Base-by-base conservation (phyloP, 2,113 vertebrate species). In the Phalacrocorax aristotelis region DNA sequence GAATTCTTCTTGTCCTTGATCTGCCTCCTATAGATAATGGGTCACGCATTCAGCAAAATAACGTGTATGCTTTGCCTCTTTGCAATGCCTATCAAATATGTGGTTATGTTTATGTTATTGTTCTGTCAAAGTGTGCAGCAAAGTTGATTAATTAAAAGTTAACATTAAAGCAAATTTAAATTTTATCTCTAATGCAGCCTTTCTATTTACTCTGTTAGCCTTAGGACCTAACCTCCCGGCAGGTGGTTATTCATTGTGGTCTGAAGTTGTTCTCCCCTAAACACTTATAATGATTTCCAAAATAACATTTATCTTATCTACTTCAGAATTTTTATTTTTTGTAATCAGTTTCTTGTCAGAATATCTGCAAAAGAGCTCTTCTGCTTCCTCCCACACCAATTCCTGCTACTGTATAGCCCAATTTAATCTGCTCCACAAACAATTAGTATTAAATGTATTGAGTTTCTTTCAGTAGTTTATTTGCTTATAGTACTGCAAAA, bases 111-210 rank as follows among this genome's bases (percentile, higher is more conserved):
- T 87, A 34, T 92, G 13, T 21, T 66, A 15, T n/a, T 40, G 9
- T 94, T 66, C 81, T 87, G 71, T 27, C 34, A 46, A 87, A 96
- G 49, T 49, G 46, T 23, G 25, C 62, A 64, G 54, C 25, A 38
- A 51, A 94, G 26, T 38, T 30, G 13, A 88, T 96, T 92, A 78
- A 93, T 92, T 90, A 52, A 87, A 97, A 87, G 17, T 91, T 91
- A 97, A 82, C 1, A 5, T 52, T 69, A 91, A 95, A 75, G 32
- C 18, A 95, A 84, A 90, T 29, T 77, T 89, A 76, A 79, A 60
- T 87, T 68, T 91, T 94, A 19, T 46, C 36, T 95, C 52, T 52
- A 89, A 44, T 54, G 42, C 68, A 94, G 61, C 38, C 54, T 76
- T 74, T 52, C 13, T 76, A 9, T 96, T 95, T 96, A 82, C 57